These are phyloP conservation scores for Cheirogaleus medius DNA, from an alignment of 2,113 vertebrate genomes.

Conservation along the genomic window DNA sequence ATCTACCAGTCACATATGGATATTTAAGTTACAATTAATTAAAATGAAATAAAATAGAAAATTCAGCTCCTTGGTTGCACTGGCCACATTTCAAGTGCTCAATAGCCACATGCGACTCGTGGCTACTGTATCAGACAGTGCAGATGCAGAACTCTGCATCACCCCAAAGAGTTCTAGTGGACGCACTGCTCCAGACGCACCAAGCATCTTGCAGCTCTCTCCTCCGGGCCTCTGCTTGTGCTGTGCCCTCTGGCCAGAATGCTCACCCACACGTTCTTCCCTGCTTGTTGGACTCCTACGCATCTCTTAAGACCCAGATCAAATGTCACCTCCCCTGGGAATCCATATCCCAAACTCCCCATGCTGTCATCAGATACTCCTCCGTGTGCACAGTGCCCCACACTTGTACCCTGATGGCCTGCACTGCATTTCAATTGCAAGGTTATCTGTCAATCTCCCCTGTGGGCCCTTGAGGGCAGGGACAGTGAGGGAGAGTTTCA, in stretches of 20 bases:
- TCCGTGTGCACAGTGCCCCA: background rate
- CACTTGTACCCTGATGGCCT: background rate
- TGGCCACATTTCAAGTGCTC: background rate
- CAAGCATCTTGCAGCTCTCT: background rate
- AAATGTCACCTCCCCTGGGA: background rate
- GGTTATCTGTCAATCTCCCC: background rate
- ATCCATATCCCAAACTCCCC: no score
- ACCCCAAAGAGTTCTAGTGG: background rate
- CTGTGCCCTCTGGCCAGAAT: background rate
- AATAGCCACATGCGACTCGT: background rate
- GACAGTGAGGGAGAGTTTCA: background rate
- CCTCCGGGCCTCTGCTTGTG: background rate
- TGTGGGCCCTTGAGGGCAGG: background rate
- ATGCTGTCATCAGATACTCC: background rate
- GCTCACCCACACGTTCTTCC: background rate
- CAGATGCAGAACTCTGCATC: background rate
- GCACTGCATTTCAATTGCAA: background rate
- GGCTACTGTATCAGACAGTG: background rate
- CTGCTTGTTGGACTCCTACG: background rate
- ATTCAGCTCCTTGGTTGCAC: background rate
- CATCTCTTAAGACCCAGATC: background rate
- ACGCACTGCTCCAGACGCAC: background rate
- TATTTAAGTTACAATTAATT: background rate
- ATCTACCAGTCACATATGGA: background rate
- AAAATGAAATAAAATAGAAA: slow-evolving; percentile 28